Percentiles rank a stretch among this genome's conserved stretches.
Evolutionary conservation across 2,888 invertebrate genomes (phyloP).

Genomic region (Dolomedes plantarius): DNA sequence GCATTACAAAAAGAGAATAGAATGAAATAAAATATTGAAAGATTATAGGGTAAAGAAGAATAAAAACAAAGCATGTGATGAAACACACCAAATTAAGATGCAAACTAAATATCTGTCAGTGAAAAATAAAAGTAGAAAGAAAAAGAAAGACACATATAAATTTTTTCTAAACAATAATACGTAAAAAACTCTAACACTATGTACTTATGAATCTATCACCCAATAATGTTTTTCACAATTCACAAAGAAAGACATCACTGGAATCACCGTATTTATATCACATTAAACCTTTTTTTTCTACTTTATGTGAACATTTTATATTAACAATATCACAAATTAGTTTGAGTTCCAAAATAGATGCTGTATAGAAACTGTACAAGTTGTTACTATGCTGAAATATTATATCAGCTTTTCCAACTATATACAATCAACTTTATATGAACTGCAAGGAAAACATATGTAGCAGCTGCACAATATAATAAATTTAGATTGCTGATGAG

Average conservation of each 20-base stretch:
- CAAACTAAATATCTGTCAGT: slow-evolving; percentile 62
- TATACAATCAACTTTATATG: slow-evolving; percentile 63
- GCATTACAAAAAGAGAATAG: slow-evolving; percentile 53
- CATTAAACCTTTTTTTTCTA: slow-evolving; percentile 64
- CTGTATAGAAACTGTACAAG: slow-evolving; percentile 72
- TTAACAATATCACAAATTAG: slow-evolving; percentile 72
- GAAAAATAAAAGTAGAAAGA: slow-evolving; percentile 54
- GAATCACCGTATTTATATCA: slow-evolving; percentile 72
- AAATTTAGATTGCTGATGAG: neutral
- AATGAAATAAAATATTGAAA: slow-evolving; percentile 26
- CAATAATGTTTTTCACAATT: slow-evolving; percentile 59
- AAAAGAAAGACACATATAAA: slow-evolving; percentile 35
- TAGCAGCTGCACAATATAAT: neutral
- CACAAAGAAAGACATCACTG: slow-evolving; percentile 70
- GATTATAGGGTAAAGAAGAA: slow-evolving; percentile 42
- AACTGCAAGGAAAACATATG: slow-evolving; percentile 20
- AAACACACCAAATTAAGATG: slow-evolving; percentile 46
- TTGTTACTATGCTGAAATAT: slow-evolving; percentile 57
- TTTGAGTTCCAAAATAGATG: slow-evolving; percentile 72
- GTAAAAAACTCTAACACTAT: slow-evolving; percentile 54
- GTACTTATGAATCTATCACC: slow-evolving; percentile 67
- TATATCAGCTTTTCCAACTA: slow-evolving; percentile 48
- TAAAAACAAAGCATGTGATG: slow-evolving; percentile 43
- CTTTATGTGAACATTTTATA: slow-evolving; percentile 69
- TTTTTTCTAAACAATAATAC: slow-evolving; percentile 44